phyloP scores from a whole-genome alignment of 2,797 vertebrate genomes.

The Siniperca scherzeri region DNA sequence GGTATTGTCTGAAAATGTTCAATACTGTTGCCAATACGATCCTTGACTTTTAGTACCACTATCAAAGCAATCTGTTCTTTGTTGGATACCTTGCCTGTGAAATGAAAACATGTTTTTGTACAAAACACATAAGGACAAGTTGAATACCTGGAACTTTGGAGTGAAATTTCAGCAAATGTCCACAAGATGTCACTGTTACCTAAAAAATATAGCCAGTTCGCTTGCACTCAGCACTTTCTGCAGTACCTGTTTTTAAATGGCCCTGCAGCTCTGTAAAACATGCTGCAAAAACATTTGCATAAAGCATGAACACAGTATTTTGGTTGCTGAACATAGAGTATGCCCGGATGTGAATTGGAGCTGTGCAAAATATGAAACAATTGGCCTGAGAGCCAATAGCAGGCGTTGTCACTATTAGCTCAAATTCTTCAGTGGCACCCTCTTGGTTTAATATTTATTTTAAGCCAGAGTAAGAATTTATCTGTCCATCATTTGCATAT shows the following conservation, averaged over 20 bases:
- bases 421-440: background rate
- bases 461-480: background rate
- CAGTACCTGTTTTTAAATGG: conserved; percentile 13
- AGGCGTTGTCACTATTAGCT: background rate
- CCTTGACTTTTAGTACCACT: background rate
- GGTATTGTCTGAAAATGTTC: background rate
- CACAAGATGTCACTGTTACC: conserved; percentile 72
- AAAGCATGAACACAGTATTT: background rate
- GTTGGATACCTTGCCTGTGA: too few relatives aligned
- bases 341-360: background rate
- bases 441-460: background rate
- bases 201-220: background rate
- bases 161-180: conserved; percentile 2
- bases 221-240: background rate
- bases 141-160: background rate
- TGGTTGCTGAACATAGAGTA: background rate
- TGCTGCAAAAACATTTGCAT: conserved; percentile 21
- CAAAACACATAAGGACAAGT: background rate
- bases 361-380: background rate
- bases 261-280: conserved; percentile 33
- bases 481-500: background rate
- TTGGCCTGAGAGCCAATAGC: background rate
- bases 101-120: background rate
- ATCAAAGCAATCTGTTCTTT: background rate
- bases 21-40: background rate